Evolutionary conservation across 2,797 vertebrate species (phyloP).

Genomic region (Pelodytes ibericus): DNA sequence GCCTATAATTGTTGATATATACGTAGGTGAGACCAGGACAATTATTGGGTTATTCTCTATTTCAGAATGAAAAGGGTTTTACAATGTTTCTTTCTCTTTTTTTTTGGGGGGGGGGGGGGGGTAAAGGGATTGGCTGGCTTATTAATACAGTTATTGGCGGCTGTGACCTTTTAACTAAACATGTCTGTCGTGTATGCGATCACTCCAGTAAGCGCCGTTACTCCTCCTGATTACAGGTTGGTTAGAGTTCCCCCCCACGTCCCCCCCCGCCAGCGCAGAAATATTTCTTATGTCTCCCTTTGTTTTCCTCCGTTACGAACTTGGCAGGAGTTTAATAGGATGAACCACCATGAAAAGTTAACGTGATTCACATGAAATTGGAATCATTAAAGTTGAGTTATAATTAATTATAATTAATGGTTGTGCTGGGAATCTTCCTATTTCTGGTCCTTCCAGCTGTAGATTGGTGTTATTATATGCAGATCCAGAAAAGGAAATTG

Average conservation of each 20-base stretch:
- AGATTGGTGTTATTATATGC: constrained; percentile 2
- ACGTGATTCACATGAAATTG: constrained; percentile 10
- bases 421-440: constrained; percentile 22
- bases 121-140: no score
- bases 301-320: background rate
- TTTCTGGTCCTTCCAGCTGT: constrained; percentile 30
- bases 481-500: background rate
- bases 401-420: constrained; percentile 43
- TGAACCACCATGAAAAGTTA: constrained; percentile 4
- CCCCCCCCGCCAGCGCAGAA: background rate
- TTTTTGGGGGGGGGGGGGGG: no score
- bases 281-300: background rate
- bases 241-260: background rate
- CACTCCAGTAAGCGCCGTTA: background rate
- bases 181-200: background rate
- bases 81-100: no score
- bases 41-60: no score
- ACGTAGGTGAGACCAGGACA: no score
- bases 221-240: background rate
- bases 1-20: no score
- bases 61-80: no score
- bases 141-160: no score
- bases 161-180: no score
- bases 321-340: constrained; percentile 8
- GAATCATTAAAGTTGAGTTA: constrained; percentile 33